Base-by-base conservation (phyloP, 2,888 invertebrate genomes). In the Tolmerus cingulatus region DNA sequence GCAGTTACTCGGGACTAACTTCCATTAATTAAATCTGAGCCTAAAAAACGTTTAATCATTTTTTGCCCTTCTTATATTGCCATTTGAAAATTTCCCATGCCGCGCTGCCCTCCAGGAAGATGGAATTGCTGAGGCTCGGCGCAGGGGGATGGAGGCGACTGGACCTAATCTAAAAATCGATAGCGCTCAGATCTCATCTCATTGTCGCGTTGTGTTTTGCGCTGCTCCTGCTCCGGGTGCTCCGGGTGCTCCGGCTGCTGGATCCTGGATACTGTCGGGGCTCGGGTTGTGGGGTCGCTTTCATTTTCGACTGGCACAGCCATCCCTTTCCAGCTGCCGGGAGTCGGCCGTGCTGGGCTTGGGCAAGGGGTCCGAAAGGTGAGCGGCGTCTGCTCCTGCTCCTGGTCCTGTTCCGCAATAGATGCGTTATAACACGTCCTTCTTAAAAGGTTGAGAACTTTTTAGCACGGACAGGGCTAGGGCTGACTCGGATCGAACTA, bases 101-200 rank as follows among this genome's bases (percentile, higher is more conserved):
- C 84, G 7, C 51, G 16, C 23, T 55, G 30, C 81, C 81, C 55
- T 81, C 81, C 14, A 30, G 55, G 43, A 81, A 51, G 16, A 55
- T 34, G 34, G 51, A 81, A 81, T 81, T 55, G 34, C 34, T 3
- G 5, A 2, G 12, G 40, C 55, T 14, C 5, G 12, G 19, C 46
- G 46, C 16, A 34, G 14, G 23, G 55, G 81, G 66, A 79, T 46
- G 16, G 23, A 8, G 74, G 23, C 34, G 77, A 86, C 86, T 77
- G 86, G 86, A 86, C 86, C 86, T 86, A 86, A 86, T 86, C 86
- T 86, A 86, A 86, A 86, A 86, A 86, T 86, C 86, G 55, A 86
- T 86, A 86, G 19, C 37, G 55, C 55, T 86, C 86, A 77, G 86
- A 86, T 86, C 77, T 86, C 86, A 86, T 86, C 74, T 77, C 55